Percentiles rank a stretch among this genome's conserved stretches.
These are phyloP conservation scores for Mus spretus DNA, from an alignment of 2,797 vertebrate genomes.

Conservation along the genomic window DNA sequence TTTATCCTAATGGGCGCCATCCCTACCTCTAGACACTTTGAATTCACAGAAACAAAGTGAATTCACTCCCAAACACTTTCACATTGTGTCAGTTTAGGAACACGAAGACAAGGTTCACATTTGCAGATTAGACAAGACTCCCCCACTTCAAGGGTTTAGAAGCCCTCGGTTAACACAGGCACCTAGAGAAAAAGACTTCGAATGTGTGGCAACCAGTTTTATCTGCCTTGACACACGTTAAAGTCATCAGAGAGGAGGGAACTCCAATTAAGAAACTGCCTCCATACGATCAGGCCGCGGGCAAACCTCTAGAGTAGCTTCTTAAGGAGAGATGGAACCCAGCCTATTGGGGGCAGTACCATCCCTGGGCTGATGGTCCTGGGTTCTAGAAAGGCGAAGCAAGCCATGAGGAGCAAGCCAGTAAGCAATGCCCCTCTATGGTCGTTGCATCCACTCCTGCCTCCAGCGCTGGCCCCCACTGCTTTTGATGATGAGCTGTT, in stretches of 20 bases:
- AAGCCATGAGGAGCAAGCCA: neutral
- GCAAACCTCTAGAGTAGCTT: neutral
- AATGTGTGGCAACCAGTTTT: neutral
- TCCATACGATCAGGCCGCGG: neutral
- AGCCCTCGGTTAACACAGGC: neutral
- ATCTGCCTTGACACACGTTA: neutral
- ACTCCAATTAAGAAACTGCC: neutral
- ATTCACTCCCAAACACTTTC: slow-evolving; percentile 18
- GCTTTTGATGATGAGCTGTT: neutral
- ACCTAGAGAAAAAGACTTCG: neutral
- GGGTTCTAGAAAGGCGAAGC: neutral
- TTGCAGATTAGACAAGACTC: slow-evolving; percentile 6
- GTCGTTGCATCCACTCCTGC: neutral
- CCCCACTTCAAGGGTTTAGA: neutral
- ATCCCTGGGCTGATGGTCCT: neutral
- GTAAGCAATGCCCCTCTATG: neutral
- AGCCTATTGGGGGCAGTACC: neutral
- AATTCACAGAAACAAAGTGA: slow-evolving; percentile 32
- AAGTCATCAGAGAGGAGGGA: neutral
- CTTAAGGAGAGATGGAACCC: neutral
- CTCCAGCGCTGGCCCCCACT: neutral
- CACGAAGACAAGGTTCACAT: neutral
- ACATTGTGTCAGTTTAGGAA: neutral
- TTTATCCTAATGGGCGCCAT: neutral
- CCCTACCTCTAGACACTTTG: slow-evolving; percentile 34